Base-by-base conservation (phyloP, 1,140 invertebrate species). In the Leptestheria dahalacensis region DNA sequence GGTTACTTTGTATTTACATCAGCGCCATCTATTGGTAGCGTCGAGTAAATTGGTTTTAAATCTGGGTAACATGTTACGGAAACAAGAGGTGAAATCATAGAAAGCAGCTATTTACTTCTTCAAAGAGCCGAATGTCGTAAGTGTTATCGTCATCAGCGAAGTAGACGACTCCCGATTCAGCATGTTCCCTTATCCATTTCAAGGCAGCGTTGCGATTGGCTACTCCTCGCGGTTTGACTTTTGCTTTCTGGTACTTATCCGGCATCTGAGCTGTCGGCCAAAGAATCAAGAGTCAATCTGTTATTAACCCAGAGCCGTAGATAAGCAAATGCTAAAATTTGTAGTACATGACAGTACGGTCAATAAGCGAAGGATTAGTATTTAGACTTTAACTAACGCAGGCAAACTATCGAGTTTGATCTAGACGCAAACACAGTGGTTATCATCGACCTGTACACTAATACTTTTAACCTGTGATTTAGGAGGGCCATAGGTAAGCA, bases 81-180 rank as follows among this genome's bases (percentile, higher is more conserved):
- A n/a, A n/a, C n/a, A n/a, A n/a, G n/a, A n/a, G n/a, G n/a, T n/a
- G n/a, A n/a, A n/a, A n/a, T n/a, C n/a, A n/a, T n/a, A n/a, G n/a
- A n/a, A n/a, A n/a, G n/a, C n/a, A n/a, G n/a, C n/a, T 41, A 15
- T 15, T 9, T 41, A 84, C 83, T 78, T 93, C 83, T 61, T 86
- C 78, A 72, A 94, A 94, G 41, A 94, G 72, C 65, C 80, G 74
- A 67, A 91, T 76, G 70, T 91, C 88, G 69, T 94, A 94, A 0
- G 89, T 91, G 70, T 98, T 98, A 72, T 98, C 94, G 73, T 98
- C 94, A 73, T 98, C 94, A 48, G 91, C 92, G 73, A 98, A 97
- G 75, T 97, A 98, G 56, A 97, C 77, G 20, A 96, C 83, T n/a
- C 57, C 57, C 1, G 47, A 23, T 25, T 66, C 59, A 46, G 67